Conservation (phyloP, 2,888 invertebrate genomes). For the Acanthosepion pharaonis region DNA sequence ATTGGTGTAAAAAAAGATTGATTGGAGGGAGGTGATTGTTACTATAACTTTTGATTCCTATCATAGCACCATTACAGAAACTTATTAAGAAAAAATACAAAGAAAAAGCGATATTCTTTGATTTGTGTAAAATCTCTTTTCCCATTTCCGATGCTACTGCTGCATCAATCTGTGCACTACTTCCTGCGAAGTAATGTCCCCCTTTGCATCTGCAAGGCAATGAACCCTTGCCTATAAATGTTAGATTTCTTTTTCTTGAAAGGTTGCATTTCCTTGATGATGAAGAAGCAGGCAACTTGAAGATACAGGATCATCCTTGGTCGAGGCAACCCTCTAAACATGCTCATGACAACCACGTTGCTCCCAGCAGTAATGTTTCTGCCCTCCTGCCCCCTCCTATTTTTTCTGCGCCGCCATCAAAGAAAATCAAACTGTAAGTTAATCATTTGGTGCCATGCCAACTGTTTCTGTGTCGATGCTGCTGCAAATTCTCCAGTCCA, state of each 20-base stretch:
- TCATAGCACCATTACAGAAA: background rate
- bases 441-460: slow-evolving; percentile 24
- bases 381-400: slow-evolving; percentile 4
- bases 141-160: background rate
- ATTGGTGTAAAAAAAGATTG: too few species aligned
- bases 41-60: background rate
- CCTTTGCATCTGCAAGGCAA: background rate
- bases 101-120: background rate
- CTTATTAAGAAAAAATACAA: background rate
- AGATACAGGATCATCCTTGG: slow-evolving; percentile 44
- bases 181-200: background rate
- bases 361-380: background rate
- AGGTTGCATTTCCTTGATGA: slow-evolving; percentile 41
- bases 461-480: slow-evolving; percentile 21
- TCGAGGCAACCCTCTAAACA: slow-evolving; percentile 37
- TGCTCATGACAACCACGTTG: background rate
- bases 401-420: slow-evolving; percentile 34
- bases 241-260: background rate
- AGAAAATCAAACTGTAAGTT: slow-evolving; percentile 46
- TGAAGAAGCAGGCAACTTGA: slow-evolving; percentile 36
- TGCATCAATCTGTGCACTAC: background rate
- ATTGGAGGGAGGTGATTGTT: background rate
- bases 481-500: background rate
- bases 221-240: slow-evolving; percentile 33
- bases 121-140: background rate